Percentiles rank a stretch among this genome's conserved stretches.
Conservation (phyloP, 2,113 vertebrate species). For the Dolichotis patagonum region DNA sequence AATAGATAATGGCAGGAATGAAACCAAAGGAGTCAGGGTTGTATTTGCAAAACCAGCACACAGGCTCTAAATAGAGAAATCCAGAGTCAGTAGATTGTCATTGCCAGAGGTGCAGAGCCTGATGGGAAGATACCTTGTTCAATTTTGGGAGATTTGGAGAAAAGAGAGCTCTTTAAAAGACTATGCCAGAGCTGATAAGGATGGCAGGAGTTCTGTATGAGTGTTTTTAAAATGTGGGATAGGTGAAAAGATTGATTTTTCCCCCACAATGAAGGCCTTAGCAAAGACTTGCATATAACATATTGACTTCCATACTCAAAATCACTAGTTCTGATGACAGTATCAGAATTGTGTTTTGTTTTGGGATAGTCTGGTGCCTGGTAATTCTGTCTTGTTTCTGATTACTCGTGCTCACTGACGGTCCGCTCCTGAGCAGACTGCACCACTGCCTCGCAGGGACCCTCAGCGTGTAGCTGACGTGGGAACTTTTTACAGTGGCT, state of each 20-base stretch:
- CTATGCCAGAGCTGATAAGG: neutral
- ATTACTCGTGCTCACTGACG: neutral
- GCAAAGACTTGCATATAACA: neutral
- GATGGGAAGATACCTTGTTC: neutral
- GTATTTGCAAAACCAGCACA: neutral
- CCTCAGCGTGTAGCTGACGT: fast-evolving
- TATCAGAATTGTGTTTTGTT: neutral
- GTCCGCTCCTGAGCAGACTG: neutral
- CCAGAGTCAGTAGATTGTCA: neutral
- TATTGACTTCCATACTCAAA: neutral
- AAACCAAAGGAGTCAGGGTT: neutral
- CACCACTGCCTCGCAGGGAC: fast-evolving
- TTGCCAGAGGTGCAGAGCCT: neutral
- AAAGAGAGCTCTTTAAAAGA: neutral
- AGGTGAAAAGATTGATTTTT: neutral
- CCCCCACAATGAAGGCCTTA: neutral
- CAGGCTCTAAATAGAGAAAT: neutral
- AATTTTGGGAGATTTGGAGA: neutral
- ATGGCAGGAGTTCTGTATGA: neutral
- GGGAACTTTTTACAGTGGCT: neutral
- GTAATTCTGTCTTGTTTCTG: neutral
- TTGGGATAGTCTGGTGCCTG: neutral
- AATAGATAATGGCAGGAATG: neutral
- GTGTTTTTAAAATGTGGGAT: neutral
- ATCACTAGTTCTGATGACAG: neutral